Evolutionary conservation across 1,140 invertebrate species (phyloP).

Genomic region (Trachymyrmex septentrionalis): DNA sequence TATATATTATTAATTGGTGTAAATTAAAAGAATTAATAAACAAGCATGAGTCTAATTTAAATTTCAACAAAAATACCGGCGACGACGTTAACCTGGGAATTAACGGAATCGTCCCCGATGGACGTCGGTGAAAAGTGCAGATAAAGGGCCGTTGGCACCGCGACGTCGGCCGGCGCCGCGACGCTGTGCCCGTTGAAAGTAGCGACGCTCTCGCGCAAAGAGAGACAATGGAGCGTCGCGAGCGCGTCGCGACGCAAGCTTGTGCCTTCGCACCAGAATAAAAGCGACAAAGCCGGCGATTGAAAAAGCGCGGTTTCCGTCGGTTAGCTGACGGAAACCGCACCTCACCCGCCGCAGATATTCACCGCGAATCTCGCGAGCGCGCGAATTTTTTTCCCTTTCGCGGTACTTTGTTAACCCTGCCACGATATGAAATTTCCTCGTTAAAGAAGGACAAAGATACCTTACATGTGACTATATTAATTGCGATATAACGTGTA

Average conservation of each 20-base stretch:
- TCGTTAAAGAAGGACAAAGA: neutral
- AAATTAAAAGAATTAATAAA: neutral
- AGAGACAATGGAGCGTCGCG: conserved; percentile 65
- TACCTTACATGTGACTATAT: neutral
- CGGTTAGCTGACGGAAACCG: conserved; percentile 54
- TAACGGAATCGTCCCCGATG: conserved; percentile 49
- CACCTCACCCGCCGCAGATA: conserved; percentile 28
- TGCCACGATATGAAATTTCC: neutral
- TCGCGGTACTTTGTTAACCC: conserved; percentile 48
- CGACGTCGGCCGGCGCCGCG: conserved; percentile 35
- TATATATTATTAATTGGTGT: neutral
- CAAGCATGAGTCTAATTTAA: neutral
- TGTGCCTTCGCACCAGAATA: conserved; percentile 72
- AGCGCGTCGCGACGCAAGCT: conserved; percentile 54
- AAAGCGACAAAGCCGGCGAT: conserved; percentile 72
- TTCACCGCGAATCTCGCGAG: conserved; percentile 38
- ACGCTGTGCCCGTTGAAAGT: conserved; percentile 39
- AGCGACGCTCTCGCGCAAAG: conserved; percentile 57
- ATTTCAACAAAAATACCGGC: neutral
- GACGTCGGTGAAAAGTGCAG: conserved; percentile 60
- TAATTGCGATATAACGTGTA: neutral
- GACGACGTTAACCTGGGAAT: conserved; percentile 24
- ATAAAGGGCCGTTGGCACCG: conserved; percentile 64
- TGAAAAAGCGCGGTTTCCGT: conserved; percentile 71
- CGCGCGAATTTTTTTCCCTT: conserved; percentile 49